Base-by-base conservation (phyloP, 2,797 vertebrate species). In the Mionectes olivaceus region DNA sequence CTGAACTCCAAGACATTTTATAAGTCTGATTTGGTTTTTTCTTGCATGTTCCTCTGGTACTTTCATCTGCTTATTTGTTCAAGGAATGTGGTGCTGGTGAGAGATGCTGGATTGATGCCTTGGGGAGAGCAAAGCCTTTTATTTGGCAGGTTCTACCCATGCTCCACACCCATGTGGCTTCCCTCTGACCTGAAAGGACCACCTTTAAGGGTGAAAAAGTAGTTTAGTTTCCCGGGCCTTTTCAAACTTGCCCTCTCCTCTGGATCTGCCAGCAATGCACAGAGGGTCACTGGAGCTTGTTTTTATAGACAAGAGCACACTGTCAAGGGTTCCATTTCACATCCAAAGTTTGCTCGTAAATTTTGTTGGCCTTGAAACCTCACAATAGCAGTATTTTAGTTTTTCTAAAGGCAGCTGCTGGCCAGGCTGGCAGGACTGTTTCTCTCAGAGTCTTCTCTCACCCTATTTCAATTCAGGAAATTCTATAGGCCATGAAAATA, bases 51-150 rank as follows among this genome's bases (percentile, higher is more conserved):
- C 90, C 69, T 73, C 60, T 89, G 69, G 46, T 70, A 49, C 83
- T 37, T 90, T 92, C 70, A 37, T 91, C 74, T 94, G 90, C 81
- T 95, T 97, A 92, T 96, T 96, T 97, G 46, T 92, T 91, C 91
- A 96, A 93, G 0, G 13, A 94, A 43, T 69, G 18, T 87, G 83
- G 82, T 33, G 55, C 57, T 84, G 49, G 73, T 87, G 77, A 95
- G 77, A 57, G 65, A 50, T 81, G 82, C 87, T 87, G 75, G 87
- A 91, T 85, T 94, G 91, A 95, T 75, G 74, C 92, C 90, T 60
- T 50, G 77, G 94, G 87, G 91, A 94, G 82, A 86, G 19, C 19
- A 73, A 81, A 86, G 69, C 65, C 44, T 59, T 92, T 52, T 74
- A n/a, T 85, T 96, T 93, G 87, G 80, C 93, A 4, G 74, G 75